phyloP scores from a whole-genome alignment of 1,140 invertebrate species.

The Penaeus japonicus region DNA sequence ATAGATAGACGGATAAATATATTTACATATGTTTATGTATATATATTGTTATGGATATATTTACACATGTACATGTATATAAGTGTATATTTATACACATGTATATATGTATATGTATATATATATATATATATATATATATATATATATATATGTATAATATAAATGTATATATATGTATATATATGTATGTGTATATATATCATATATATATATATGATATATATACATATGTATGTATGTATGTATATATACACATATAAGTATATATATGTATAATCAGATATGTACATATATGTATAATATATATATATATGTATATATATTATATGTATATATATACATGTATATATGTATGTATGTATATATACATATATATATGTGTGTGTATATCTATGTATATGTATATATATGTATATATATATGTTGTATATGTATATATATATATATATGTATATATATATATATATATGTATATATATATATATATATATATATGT shows the following conservation, averaged over 20 bases:
- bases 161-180: neutral
- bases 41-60: neutral
- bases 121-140: neutral
- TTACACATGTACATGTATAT: neutral
- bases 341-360: neutral
- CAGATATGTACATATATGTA: neutral
- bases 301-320: neutral
- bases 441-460: neutral
- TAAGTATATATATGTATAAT: neutral
- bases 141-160: neutral
- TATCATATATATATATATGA: neutral
- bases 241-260: neutral
- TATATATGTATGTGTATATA: neutral
- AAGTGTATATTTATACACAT: neutral
- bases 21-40: neutral
- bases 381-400: neutral
- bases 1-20: neutral
- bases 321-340: neutral
- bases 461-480: neutral
- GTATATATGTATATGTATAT: neutral
- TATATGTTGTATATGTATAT: neutral
- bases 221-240: neutral
- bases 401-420: neutral
- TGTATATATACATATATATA: neutral
- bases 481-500: slow-evolving; percentile 1